Evolutionary conservation across 2,888 invertebrate species (phyloP).

Genomic region (Epinotia bilunana): DNA sequence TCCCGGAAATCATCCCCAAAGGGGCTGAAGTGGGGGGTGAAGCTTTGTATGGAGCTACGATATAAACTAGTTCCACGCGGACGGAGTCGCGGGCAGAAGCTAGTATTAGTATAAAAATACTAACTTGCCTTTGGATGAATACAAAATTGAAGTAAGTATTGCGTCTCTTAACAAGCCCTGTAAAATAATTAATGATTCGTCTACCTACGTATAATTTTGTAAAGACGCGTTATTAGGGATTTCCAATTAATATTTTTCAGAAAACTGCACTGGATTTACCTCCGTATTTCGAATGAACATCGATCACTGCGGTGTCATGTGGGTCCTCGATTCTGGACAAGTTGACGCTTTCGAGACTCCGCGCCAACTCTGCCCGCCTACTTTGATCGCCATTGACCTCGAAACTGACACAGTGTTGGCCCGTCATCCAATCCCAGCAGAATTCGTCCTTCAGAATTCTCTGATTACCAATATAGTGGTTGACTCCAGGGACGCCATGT

Average conservation of each 20-base stretch:
- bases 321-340: slow-evolving; percentile 92
- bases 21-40: too few species aligned
- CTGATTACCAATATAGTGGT: slow-evolving; percentile 88
- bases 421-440: slow-evolving; percentile 86
- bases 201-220: too few species aligned
- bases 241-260: slow-evolving; percentile 55
- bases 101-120: too few species aligned
- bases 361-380: slow-evolving; percentile 89
- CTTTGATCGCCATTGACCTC: slow-evolving; percentile 89
- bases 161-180: background rate
- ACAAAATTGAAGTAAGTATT: background rate
- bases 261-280: slow-evolving; percentile 85
- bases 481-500: slow-evolving; percentile 86
- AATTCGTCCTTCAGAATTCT: slow-evolving; percentile 87
- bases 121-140: background rate
- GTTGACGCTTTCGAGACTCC: slow-evolving; percentile 87
- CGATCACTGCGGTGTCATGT: slow-evolving; percentile 90
- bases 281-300: slow-evolving; percentile 91
- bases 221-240: too few species aligned
- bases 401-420: slow-evolving; percentile 86
- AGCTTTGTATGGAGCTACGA: too few species aligned
- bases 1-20: too few species aligned
- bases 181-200: too few species aligned
- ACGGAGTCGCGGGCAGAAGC: too few species aligned
- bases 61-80: too few species aligned